Base-by-base conservation (phyloP, 2,113 vertebrate species). In the Bungarus multicinctus region DNA sequence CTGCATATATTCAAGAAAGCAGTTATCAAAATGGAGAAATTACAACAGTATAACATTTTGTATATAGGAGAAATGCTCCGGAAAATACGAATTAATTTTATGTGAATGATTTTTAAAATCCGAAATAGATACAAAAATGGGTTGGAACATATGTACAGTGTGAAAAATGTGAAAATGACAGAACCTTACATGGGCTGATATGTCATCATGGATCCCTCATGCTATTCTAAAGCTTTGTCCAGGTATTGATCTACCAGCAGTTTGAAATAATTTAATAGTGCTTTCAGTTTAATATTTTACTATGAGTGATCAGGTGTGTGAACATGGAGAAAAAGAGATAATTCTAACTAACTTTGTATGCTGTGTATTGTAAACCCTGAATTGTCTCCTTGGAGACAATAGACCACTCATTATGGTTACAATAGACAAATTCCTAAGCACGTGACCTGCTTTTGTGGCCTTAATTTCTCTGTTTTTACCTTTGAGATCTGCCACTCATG, bases 401-500 rank as follows among this genome's bases (percentile, higher is more conserved):
- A 95, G 94, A 85, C 90, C 94, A 93, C 95, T 97, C 96, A 96
- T 97, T 97, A 97, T 88, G 91, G 94, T 95, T 96, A 95, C 94
- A 97, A 96, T 95, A 97, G 96, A 97, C 91, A 97, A 95, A 97
- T 97, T 98, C 94, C 90, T 89, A 96, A 96, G 95, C 96, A 96
- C 96, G 96, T 94, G 88, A 95, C 94, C 94, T 96, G 93, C 93
- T 97, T 97, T 97, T 91, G 74, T 95, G 95, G 97, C 97, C 97
- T 97, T 97, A 97, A 97, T 95, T 95, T 97, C 94, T 95, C 94
- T 91, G 96, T 87, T 64, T 69, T 52, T 96, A 91, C 96, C 94
- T 97, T 91, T 90, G 97, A 97, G 97, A 97, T 95, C 97, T 97
- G 95, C 96, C 96, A 97, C 96, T 98, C 94, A 92, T 96, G 96